Evolutionary conservation across 2,797 vertebrate species (phyloP).

Genomic region (Botia kubotai): DNA sequence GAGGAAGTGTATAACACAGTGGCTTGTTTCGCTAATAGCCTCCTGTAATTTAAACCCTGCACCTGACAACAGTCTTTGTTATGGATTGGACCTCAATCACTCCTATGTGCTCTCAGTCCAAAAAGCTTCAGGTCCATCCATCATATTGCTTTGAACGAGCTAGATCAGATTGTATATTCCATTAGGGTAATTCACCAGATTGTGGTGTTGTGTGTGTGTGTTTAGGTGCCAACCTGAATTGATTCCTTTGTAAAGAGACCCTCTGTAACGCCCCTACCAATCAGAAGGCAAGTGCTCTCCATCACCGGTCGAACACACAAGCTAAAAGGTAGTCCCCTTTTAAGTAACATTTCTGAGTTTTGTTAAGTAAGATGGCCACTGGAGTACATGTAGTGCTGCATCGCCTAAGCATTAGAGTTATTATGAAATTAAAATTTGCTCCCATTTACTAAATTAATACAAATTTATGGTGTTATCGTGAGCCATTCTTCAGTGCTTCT

Average conservation of each 20-base stretch:
- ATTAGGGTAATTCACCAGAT: constrained; percentile 62
- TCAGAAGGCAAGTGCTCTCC: constrained; percentile 28
- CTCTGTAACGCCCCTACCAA: constrained; percentile 1
- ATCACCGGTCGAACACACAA: constrained; percentile 2
- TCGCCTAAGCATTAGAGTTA: background rate
- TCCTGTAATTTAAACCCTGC: constrained; percentile 60
- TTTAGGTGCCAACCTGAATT: constrained; percentile 28
- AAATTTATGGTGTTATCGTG: too few relatives aligned
- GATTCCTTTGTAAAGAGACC: constrained; percentile 32
- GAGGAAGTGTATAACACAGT: constrained; percentile 48
- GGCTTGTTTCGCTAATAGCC: constrained; percentile 65
- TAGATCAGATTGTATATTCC: constrained; percentile 66
- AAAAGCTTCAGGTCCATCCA: constrained; percentile 60
- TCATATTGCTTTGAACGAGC: constrained; percentile 63
- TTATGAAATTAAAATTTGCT: background rate
- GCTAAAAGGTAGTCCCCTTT: background rate
- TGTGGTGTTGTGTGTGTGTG: constrained; percentile 28
- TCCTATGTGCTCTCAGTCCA: constrained; percentile 55
- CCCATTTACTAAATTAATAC: background rate
- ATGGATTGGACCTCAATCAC: constrained; percentile 66
- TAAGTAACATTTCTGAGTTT: background rate
- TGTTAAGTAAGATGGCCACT: background rate
- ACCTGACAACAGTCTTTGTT: constrained; percentile 64
- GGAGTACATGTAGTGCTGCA: background rate
- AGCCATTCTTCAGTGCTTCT: too few relatives aligned